Evolutionary conservation across 2,797 vertebrate genomes (phyloP), one percentile per base, ranked within the genome.

Genomic region (Phalanger gymnotis): DNA sequence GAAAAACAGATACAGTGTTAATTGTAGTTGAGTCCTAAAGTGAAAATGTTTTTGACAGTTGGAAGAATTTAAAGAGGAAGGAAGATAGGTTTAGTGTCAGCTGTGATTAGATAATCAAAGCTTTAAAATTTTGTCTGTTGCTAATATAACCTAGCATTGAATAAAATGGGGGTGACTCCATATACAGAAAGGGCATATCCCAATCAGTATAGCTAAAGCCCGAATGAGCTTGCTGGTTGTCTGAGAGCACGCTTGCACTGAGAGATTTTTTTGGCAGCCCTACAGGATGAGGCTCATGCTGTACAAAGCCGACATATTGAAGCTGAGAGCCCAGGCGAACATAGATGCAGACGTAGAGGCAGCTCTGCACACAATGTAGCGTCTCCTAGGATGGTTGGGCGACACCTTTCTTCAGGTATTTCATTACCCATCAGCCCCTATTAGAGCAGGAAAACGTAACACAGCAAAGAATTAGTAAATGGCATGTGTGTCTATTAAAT

Each of bases 331-430:
- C 98, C 95, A 61, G 97, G 96, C 98, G 95, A 98, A 97, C 98
- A 93, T 97, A 97, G 98, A 97, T 97, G 98, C 98, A 98, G 97
- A 97, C 98, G 91, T 98, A 98, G 98, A 98, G 98, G 98, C 98
- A 98, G 98, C 98, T 98, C 98, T 98, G 98, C 98, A 98, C 98
- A 98, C 98, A 98, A 99, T 98, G 98, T 99, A 99, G 99, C 98
- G 98, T 99, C 98, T 98, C 98, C 98, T 99, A 99, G 98, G 98
- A 99, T 99, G 99, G 99, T 99, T 98, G 99, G 99, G 98, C 99
- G 99, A 98, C 99, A 99, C 98, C 98, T 99, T 98, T 98, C 99
- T 98, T 98, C 99, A 99, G 99, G 99, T 99, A 99, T 99, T 99
- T 99, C 95, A 97, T 98, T 98, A 97, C 98, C 98, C 81, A 87